Conservation (phyloP, 2,888 invertebrate genomes). For the Fissipunctia ypsillon region DNA sequence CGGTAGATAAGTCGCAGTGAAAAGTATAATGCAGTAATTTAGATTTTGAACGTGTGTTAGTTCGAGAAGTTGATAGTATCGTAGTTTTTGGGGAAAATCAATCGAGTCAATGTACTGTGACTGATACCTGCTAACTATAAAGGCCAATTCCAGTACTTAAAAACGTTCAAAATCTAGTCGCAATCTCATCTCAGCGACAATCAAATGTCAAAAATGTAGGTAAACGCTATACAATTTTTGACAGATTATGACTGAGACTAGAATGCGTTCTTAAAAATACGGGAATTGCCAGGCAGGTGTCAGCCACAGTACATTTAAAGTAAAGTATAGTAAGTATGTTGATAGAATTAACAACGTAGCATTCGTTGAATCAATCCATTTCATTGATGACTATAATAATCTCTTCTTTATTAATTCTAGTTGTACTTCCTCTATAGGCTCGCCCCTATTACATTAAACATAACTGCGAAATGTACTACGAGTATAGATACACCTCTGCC, state of each 20-base stretch:
- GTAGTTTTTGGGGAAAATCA: constrained; percentile 11
- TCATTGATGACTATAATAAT: neutral
- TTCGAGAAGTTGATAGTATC: neutral
- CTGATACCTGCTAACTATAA: no score
- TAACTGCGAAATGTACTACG: neutral
- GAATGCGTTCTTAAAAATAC: no score
- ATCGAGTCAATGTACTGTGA: no score
- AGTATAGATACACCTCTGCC: no score
- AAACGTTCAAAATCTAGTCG: no score
- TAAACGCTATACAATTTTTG: no score
- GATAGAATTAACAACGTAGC: constrained; percentile 24
- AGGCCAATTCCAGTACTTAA: no score
- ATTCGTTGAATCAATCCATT: neutral
- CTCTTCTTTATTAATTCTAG: neutral
- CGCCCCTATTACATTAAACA: neutral
- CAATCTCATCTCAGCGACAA: no score
- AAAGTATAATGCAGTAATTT: neutral
- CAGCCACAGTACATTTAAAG: neutral
- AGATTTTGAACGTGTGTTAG: constrained; percentile 12
- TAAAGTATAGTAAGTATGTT: constrained; percentile 4
- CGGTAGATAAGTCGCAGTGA: constrained; percentile 12
- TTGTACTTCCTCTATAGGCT: neutral
- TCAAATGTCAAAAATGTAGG: no score
- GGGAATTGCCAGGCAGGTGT: no score
- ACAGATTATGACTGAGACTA: no score